phyloP scores from a whole-genome alignment of 2,888 invertebrate species.

The Netelia inedita region DNA sequence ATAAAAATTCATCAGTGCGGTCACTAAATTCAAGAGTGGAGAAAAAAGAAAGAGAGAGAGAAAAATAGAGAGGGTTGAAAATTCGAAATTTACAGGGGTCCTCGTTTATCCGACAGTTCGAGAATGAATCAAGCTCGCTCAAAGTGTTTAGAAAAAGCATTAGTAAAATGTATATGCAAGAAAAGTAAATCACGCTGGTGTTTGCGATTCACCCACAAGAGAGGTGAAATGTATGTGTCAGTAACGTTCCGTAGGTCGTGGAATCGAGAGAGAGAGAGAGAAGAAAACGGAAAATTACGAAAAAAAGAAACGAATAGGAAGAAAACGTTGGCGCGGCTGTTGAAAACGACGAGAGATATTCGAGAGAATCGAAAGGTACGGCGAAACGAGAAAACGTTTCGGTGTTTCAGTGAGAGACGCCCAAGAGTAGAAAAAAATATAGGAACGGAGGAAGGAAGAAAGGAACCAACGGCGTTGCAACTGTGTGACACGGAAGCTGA shows the following conservation, averaged over 20 bases:
- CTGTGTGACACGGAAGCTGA: conserved; percentile 37
- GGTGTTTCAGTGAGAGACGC: conserved; percentile 24
- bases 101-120: conserved; percentile 62
- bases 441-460: conserved; percentile 17
- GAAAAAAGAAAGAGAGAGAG: conserved; percentile 15
- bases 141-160: conserved; percentile 70
- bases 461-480: neutral
- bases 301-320: conserved; percentile 4
- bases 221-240: conserved; percentile 7
- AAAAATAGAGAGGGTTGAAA: conserved; percentile 28
- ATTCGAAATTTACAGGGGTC: conserved; percentile 57
- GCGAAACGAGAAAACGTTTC: conserved; percentile 47
- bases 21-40: conserved; percentile 17
- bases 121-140: conserved; percentile 67
- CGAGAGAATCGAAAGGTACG: conserved; percentile 44
- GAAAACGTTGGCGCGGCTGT: conserved; percentile 48
- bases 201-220: conserved; percentile 5
- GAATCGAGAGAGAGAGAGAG: conserved; percentile 35
- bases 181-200: neutral
- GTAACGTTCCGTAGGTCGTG: neutral
- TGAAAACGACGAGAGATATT: conserved; percentile 38
- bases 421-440: conserved; percentile 14
- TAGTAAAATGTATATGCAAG: conserved; percentile 66
- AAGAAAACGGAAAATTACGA: neutral
- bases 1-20: conserved; percentile 22